Conservation (phyloP, 2,797 vertebrate genomes). For the Corythornis leucogaster region DNA sequence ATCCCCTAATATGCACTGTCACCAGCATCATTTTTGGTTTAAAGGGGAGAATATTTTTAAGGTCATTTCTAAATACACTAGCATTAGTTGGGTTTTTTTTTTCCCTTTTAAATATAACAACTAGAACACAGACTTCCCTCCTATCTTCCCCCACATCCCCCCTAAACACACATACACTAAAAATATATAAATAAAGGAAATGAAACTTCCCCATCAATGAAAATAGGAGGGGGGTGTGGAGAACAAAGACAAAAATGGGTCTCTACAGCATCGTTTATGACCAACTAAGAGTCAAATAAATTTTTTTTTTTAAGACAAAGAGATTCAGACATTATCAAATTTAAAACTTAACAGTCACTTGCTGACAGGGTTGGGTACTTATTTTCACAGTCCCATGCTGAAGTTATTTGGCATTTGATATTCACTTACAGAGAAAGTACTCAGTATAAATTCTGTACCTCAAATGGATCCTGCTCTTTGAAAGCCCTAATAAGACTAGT, state of each 20-base stretch:
- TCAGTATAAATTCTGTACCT: background rate
- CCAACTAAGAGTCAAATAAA: background rate
- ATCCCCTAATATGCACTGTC: background rate
- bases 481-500: background rate
- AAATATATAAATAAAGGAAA: conserved; percentile 72
- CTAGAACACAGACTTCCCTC: conserved; percentile 30
- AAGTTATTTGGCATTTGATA: background rate
- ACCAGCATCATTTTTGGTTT: background rate
- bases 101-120: conserved; percentile 42
- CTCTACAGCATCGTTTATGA: background rate
- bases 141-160: background rate
- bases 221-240: background rate
- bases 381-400: background rate
- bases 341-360: background rate
- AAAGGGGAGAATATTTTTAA: background rate
- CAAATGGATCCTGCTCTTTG: background rate
- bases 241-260: conserved; percentile 5
- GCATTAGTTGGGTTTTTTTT: background rate
- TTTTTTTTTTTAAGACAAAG: background rate
- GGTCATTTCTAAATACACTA: background rate
- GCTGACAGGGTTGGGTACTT: background rate
- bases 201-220: conserved; percentile 66
- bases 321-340: background rate
- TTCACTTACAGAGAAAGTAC: background rate
- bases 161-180: conserved; percentile 40